These are phyloP conservation scores for Ailuropoda melanoleuca DNA, from an alignment of 2,113 vertebrate genomes.

Conservation along the genomic window DNA sequence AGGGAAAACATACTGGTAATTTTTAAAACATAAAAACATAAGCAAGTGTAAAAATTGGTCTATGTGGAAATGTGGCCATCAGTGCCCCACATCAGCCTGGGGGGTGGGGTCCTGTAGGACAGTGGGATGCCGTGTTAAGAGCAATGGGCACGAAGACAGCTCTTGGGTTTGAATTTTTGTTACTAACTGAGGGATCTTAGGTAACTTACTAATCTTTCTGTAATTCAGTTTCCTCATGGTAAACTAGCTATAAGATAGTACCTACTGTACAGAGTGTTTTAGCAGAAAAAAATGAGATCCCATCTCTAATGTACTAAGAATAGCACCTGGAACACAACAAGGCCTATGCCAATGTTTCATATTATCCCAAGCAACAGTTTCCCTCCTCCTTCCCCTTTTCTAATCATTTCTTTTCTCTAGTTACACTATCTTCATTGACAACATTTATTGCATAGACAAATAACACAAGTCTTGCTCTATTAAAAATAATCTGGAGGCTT, in stretches of 20 bases:
- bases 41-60: neutral
- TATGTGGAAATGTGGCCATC: neutral
- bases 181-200: neutral
- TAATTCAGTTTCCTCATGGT: neutral
- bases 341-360: neutral
- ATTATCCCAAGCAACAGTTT: neutral
- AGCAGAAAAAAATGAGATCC: neutral
- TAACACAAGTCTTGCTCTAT: neutral
- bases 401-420: neutral
- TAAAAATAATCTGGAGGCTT: neutral
- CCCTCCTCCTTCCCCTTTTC: neutral
- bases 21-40: neutral
- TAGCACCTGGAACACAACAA: neutral
- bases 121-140: neutral
- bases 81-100: neutral
- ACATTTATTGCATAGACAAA: neutral
- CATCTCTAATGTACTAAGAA: neutral
- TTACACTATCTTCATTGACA: neutral
- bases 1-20: neutral
- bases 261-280: neutral
- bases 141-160: neutral
- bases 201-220: neutral
- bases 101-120: fast-evolving
- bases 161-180: neutral
- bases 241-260: neutral